Base-by-base conservation (phyloP, 2,888 invertebrate species). In the Drosophila leonis region DNA sequence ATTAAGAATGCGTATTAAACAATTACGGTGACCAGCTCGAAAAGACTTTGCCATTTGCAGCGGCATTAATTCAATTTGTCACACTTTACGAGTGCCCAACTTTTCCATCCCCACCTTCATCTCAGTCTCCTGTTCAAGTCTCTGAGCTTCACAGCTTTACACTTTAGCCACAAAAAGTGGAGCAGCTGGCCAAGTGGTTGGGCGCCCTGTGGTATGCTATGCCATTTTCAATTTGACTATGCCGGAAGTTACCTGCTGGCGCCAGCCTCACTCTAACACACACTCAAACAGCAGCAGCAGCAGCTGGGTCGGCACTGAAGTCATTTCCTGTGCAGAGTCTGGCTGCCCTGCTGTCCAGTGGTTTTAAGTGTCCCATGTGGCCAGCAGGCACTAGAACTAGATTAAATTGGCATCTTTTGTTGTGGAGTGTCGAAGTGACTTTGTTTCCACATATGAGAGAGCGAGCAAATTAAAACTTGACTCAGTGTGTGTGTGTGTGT, bases 381-480 rank as follows among this genome's bases (percentile, higher is more conserved):
- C 92, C 91, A 85, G 83, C 84, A 82, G 91, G 85, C 73, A 87
- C 79, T 75, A 80, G 86, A 78, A 84, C 86, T 91, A 88, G 91
- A 92, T 92, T 91, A 92, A 91, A 91, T 91, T 91, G 91, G 91
- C 92, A 91, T 90, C 89, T 90, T 90, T 91, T 90, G 81, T 88
- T 85, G 76, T 81, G 59, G 75, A 75, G 79, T 79, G 76, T 80
- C 74, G 75, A 75, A 87, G 80, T 83, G 87, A 85, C 89, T 89
- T 89, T 89, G 85, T 87, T 87, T 75, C 77, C 76, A 63, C 72
- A 86, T 85, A 85, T 79, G 83, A 86, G 75, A 75, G 72, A 65
- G 69, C 69, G 69, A 77, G 80, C 84, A 89, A 85, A 85, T 85
- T 89, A 85, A 85, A 85, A 89, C 79, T 89, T 86, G 69, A 67